phyloP scores from a whole-genome alignment of 2,888 invertebrate species.

The Luffia ferchaultella region DNA sequence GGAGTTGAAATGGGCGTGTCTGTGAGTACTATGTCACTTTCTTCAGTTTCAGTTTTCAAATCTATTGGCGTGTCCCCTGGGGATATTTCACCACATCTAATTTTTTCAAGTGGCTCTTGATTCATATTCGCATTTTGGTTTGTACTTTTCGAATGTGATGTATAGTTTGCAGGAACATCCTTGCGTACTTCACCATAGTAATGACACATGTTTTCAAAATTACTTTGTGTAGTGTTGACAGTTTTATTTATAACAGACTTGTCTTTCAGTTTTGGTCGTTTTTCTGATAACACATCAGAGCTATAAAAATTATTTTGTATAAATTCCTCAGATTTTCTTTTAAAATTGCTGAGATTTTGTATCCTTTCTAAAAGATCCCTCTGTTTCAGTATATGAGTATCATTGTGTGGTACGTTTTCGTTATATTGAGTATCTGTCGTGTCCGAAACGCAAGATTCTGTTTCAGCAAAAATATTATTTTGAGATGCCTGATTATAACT shows the following conservation, averaged over 20 bases:
- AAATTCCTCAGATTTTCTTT: conserved; percentile 57
- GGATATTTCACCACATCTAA: conserved; percentile 26
- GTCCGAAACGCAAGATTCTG: conserved; percentile 38
- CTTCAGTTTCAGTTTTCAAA: conserved; percentile 53
- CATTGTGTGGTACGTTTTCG: conserved; percentile 33
- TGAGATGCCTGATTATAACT: conserved; percentile 34
- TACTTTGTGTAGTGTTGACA: conserved; percentile 16
- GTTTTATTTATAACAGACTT: conserved; percentile 13
- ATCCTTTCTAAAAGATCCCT: conserved; percentile 52
- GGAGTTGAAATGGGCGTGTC: conserved; percentile 50
- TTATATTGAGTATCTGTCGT: conserved; percentile 30
- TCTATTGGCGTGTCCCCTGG: conserved; percentile 30
- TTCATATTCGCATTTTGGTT: conserved; percentile 22
- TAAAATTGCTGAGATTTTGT: conserved; percentile 47
- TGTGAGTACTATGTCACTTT: conserved; percentile 49
- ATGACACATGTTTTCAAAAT: conserved; percentile 39
- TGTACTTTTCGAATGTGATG: conserved; percentile 20
- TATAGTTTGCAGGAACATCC: conserved; percentile 35
- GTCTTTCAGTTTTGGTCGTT: conserved; percentile 48
- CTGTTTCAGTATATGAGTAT: conserved; percentile 40
- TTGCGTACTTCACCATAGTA: conserved; percentile 43
- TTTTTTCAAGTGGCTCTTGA: conserved; percentile 32
- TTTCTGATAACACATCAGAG: conserved; percentile 38
- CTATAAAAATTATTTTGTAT: conserved; percentile 48
- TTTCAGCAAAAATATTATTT: conserved; percentile 31